Evolutionary conservation across 30 jellyfish, hydroid and myxozoan genomes (phyloP).

Genomic region (Aurelia aurita): DNA sequence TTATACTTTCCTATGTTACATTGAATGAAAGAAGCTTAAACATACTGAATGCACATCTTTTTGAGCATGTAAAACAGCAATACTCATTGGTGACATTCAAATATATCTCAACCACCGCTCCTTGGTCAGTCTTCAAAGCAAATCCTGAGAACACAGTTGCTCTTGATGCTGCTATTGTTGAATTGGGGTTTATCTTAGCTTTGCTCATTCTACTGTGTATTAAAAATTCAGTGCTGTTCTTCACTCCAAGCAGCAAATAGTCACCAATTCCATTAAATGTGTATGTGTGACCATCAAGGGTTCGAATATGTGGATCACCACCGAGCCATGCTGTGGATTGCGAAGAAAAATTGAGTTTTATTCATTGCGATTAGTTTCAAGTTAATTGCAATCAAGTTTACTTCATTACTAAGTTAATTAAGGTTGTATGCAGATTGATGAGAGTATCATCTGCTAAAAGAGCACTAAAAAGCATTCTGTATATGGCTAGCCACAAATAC

Average conservation of each 20-base stretch:
- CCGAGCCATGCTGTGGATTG: constrained; percentile 44
- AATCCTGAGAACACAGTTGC: constrained; percentile 82
- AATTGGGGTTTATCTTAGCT: constrained; percentile 26
- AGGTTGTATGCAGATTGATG: too few species aligned
- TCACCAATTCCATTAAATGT: constrained; percentile 86
- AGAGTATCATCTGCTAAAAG: too few species aligned
- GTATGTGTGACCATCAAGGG: constrained; percentile 77
- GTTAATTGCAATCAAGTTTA: too few species aligned
- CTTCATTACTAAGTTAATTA: too few species aligned
- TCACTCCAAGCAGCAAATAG: constrained; percentile 33
- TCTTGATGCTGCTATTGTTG: constrained; percentile 35
- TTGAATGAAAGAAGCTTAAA: too few species aligned
- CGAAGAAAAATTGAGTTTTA: too few species aligned
- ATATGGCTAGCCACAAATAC: too few species aligned
- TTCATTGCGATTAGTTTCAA: too few species aligned
- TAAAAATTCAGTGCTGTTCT: constrained; percentile 55
- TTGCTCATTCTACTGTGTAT: constrained; percentile 76
- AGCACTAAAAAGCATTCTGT: too few species aligned
- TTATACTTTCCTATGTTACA: too few species aligned
- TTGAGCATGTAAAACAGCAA: background rate
- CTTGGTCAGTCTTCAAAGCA: constrained; percentile 62
- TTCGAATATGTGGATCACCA: constrained; percentile 80
- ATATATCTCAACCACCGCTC: constrained; percentile 63
- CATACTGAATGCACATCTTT: too few species aligned
- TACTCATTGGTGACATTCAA: constrained; percentile 64